Evolutionary conservation across 2,113 vertebrate genomes (phyloP).

Genomic region (Austrofundulus limnaeus): DNA sequence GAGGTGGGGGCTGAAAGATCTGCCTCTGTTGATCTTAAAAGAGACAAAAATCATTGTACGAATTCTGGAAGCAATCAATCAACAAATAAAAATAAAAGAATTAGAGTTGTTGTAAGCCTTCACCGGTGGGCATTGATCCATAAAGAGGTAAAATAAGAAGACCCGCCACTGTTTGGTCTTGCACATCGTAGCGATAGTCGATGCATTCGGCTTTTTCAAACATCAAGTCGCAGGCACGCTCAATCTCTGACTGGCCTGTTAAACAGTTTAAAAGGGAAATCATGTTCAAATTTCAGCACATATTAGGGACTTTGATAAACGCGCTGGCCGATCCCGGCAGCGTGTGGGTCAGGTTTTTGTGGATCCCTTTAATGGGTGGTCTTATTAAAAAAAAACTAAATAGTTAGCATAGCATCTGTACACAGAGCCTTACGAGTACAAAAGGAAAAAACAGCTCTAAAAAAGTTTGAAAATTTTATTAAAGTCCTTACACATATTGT

Average conservation of each 20-base stretch:
- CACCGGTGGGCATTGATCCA: constrained; percentile 97
- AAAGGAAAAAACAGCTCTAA: no score
- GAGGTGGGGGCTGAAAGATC: constrained; percentile 92
- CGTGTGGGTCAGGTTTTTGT: no score
- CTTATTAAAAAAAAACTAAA: no score
- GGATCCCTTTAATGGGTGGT: no score
- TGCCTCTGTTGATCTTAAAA: constrained; percentile 90
- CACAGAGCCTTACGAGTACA: no score
- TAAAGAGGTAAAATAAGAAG: constrained; percentile 93
- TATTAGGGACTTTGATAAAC: no score
- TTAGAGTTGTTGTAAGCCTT: neutral
- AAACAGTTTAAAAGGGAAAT: constrained; percentile 15
- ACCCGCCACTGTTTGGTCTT: constrained; percentile 87
- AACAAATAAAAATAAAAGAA: neutral
- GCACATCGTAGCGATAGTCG: constrained; percentile 91
- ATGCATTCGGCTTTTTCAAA: constrained; percentile 90
- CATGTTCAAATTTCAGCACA: neutral
- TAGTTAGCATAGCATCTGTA: no score
- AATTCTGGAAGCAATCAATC: neutral
- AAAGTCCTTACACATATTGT: no score
- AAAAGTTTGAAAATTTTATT: no score
- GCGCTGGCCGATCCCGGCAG: no score
- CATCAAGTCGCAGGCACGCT: constrained; percentile 89
- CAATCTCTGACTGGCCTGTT: constrained; percentile 93
- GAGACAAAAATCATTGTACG: constrained; percentile 6